Evolutionary conservation across 1,140 invertebrate genomes (phyloP), one percentile per base, ranked within the genome.

Genomic region (Neodiprion fabricii): DNA sequence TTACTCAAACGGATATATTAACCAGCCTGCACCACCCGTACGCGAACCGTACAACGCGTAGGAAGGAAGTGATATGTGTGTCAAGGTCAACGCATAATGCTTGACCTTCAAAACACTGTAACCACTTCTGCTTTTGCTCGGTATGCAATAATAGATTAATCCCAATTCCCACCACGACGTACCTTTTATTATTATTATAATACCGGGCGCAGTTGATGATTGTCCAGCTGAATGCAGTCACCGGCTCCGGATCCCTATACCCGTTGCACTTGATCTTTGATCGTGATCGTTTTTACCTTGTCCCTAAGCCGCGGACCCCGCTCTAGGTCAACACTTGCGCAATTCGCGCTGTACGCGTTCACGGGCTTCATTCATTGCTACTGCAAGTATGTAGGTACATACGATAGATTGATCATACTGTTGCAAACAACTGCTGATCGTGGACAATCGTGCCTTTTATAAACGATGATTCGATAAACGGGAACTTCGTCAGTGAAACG

Each of bases 141-240:
- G 53, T 40, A 61, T 61, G 53, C 53, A 61, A 61, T 61, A 61
- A 61, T 61, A 61, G 53, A 61, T 61, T 61, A 61, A 61, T 12
- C 53, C 53, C 53, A 61, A 61, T 61, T 61, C 3, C n/a, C 53
- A 61, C 5, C 8, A 14, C n/a, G 11, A 14, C 53, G 53, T 17
- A 14, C 11, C 53, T 61, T 40, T 40, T 40, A 40, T 40, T 40
- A 40, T 40, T 40, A 40, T 3, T 5, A 5, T 40, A 40, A 40
- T 40, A 40, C 28, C 28, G 28, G 5, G 28, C 28, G 28, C 1
- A 40, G 28, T 40, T 40, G 28, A 40, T 40, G 28, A 40, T 40
- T 5, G 28, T 40, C 28, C 28, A 5, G 28, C 28, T 40, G 28
- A 40, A 40, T 40, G 28, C 28, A 40, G 28, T 40, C 28, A 40